A percentile compares a stretch with the other conserved stretches of the same genome.
Conservation (phyloP, 1,140 invertebrate genomes). For the Wiebesia pumilae region DNA sequence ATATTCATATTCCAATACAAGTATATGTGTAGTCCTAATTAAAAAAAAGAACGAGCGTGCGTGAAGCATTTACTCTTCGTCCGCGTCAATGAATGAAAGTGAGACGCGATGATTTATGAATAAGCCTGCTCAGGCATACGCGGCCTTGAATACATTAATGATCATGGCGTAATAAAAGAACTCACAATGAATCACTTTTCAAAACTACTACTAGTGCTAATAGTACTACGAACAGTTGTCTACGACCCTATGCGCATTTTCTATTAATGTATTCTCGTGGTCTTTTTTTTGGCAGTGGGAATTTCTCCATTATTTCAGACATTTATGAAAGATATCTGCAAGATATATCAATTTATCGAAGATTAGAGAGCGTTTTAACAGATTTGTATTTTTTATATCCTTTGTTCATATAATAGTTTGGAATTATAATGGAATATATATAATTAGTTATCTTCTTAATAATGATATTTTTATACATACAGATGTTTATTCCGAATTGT, state of each 20-base stretch:
- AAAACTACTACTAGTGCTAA: background rate
- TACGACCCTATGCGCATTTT: background rate
- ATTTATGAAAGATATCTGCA: constrained; percentile 19
- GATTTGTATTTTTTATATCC: no score
- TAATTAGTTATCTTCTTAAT: no score
- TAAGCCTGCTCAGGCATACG: constrained; percentile 27
- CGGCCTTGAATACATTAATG: constrained; percentile 59
- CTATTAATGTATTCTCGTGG: background rate
- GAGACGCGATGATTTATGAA: constrained; percentile 58
- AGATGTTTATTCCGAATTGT: no score
- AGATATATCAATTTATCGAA: background rate
- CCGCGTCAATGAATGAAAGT: constrained; percentile 58
- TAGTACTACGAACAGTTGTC: background rate
- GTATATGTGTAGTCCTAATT: background rate
- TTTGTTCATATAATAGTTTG: background rate
- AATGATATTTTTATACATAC: no score
- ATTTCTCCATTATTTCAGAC: constrained; percentile 46
- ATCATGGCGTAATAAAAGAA: constrained; percentile 55
- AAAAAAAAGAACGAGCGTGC: constrained; percentile 6
- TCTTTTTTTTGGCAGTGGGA: background rate
- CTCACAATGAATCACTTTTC: background rate
- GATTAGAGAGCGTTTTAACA: background rate
- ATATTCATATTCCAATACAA: background rate
- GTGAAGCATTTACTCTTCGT: constrained; percentile 2
- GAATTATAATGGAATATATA: no score